Evolutionary conservation across 2,797 vertebrate genomes (phyloP).

Genomic region (Phoxinus dragarum): DNA sequence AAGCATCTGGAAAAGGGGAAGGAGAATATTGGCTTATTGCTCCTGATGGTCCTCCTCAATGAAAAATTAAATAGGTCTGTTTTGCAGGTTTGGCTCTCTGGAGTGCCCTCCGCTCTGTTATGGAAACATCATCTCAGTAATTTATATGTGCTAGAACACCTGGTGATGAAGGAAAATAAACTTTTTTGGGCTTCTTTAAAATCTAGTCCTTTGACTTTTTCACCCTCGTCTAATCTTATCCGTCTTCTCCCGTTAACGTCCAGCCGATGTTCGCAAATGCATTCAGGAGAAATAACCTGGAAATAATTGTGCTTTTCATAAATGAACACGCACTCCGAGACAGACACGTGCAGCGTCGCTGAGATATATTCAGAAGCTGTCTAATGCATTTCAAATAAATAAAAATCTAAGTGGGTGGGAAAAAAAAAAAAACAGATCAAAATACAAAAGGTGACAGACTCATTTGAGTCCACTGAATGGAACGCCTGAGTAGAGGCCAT

Average conservation of each 20-base stretch:
- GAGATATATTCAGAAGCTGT: constrained; percentile 31
- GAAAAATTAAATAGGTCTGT: constrained; percentile 99
- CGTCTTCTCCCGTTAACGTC: constrained; percentile 78
- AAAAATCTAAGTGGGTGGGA: constrained; percentile 26
- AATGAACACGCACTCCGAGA: neutral
- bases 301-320: neutral
- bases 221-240: constrained; percentile 77
- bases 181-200: constrained; percentile 68
- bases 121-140: constrained; percentile 95
- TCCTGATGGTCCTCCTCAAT: constrained; percentile 92
- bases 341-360: neutral
- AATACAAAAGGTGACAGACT: constrained; percentile 78
- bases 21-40: constrained; percentile 97
- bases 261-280: too few species aligned
- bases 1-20: constrained; percentile 98
- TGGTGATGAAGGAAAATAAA: constrained; percentile 91
- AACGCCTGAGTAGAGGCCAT: constrained; percentile 83
- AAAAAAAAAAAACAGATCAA: constrained; percentile 71
- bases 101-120: constrained; percentile 90
- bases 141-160: constrained; percentile 95
- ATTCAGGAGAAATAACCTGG: constrained; percentile 12
- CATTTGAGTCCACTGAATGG: constrained; percentile 75
- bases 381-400: constrained; percentile 54
- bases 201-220: constrained; percentile 72
- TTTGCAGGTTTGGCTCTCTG: constrained; percentile 94